Evolutionary conservation across 2,113 vertebrate genomes (phyloP), one percentile per base, ranked within the genome.

Genomic region (Onychostruthus taczanowskii): DNA sequence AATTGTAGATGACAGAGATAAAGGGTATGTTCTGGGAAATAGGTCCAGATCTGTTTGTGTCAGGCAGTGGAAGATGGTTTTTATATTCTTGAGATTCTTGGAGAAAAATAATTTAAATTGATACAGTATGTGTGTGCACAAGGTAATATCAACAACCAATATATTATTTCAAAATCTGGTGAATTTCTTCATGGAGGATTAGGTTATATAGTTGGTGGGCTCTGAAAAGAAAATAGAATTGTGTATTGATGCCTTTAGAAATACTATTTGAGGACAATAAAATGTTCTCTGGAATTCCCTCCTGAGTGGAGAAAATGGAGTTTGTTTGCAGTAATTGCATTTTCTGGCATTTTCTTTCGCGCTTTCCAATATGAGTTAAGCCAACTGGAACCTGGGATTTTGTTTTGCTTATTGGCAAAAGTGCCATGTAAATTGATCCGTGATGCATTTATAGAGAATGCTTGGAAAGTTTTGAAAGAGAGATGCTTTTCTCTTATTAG

Each of bases 371-470:
- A 98, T 98, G 95, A 95, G 91, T 95, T 98, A 98, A 98, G 98
- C 98, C 98, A 97, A 97, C 98, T 98, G 98, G 97, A 98, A 97
- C 97, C 97, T 97, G 94, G 98, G 98, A 98, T 98, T 98, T 97
- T 90, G 96, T 98, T 98, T 98, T 98, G 97, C 98, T 98, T 98
- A 98, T 98, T 97, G 97, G 94, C 96, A 96, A 95, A 98, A 98
- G 97, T 84, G 97, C 97, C 98, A 98, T 98, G 98, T 98, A 98
- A 98, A 98, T 98, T 98, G 98, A 98, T 98, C 97, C 96, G 96
- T 97, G 98, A 98, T 98, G 97, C 97, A 94, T 97, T 98, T 98
- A 96, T 93, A 94, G 96, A 93, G 97, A 97, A 97, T 93, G 94
- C 97, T 96, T 97, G 96, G 97, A 98, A 98, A 98, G 72, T 98